phyloP scores from a whole-genome alignment of 2,888 invertebrate species.

The Athalia rosae region DNA sequence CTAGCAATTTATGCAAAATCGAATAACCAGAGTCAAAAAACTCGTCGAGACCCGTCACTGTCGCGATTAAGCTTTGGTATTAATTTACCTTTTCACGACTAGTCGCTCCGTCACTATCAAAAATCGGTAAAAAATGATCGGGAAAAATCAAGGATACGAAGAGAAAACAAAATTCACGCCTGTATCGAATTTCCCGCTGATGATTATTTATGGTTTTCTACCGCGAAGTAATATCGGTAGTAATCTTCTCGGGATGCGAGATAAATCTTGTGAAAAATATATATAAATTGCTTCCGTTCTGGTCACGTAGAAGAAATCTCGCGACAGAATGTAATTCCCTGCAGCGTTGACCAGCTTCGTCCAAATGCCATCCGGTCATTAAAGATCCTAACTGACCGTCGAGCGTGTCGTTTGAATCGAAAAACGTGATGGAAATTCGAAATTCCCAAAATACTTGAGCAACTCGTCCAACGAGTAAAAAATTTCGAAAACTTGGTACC shows the following conservation, averaged over 20 bases:
- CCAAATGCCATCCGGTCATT: constrained; percentile 33
- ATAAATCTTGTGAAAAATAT: constrained; percentile 21
- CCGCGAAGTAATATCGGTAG: constrained; percentile 20
- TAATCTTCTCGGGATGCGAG: constrained; percentile 13
- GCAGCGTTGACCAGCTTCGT: constrained; percentile 30
- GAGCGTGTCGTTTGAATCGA: constrained; percentile 33
- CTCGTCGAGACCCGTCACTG: too few relatives aligned
- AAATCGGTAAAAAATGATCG: too few relatives aligned
- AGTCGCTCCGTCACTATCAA: too few relatives aligned
- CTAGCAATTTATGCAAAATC: too few relatives aligned
- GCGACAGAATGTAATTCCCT: constrained; percentile 35
- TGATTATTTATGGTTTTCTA: neutral
- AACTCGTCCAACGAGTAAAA: neutral
- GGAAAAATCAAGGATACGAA: too few relatives aligned
- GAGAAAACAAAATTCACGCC: too few relatives aligned
- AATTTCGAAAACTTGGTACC: neutral
- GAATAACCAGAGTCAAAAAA: too few relatives aligned
- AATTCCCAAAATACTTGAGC: constrained; percentile 17
- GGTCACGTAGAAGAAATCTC: constrained; percentile 23
- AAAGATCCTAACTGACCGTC: constrained; percentile 27
- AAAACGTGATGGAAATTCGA: constrained; percentile 26
- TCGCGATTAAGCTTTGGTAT: too few relatives aligned
- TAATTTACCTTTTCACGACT: too few relatives aligned
- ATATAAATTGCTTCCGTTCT: constrained; percentile 17
- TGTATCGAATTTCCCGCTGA: too few relatives aligned